Conservation (phyloP, 2,888 invertebrate species). For the Stenolophus ochropezus region DNA sequence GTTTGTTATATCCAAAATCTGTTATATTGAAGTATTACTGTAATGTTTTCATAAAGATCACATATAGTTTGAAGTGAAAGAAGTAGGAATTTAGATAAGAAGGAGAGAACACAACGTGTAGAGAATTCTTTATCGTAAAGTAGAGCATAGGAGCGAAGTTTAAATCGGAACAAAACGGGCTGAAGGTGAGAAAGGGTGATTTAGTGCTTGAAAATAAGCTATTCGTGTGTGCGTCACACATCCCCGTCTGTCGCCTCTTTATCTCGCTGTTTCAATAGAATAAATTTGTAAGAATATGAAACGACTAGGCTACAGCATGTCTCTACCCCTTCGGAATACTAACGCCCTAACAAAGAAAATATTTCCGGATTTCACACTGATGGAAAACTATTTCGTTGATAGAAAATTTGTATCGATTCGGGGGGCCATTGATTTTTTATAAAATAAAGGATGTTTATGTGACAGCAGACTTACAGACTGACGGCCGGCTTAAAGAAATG, state of each 20-base stretch:
- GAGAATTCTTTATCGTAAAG: not conserved
- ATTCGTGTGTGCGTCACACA: slow-evolving; percentile 48
- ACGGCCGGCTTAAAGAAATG: not conserved
- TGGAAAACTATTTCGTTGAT: slow-evolving; percentile 42
- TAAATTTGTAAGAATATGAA: slow-evolving; percentile 55
- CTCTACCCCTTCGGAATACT: slow-evolving; percentile 35
- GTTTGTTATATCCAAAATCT: no score
- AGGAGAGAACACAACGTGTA: not conserved
- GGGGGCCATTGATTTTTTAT: not conserved
- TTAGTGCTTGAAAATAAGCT: slow-evolving; percentile 40
- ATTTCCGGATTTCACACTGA: slow-evolving; percentile 22
- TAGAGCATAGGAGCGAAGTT: not conserved
- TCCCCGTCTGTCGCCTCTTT: slow-evolving; percentile 10
- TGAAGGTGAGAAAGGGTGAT: slow-evolving; percentile 4
- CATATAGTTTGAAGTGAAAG: no score
- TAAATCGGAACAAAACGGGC: not conserved
- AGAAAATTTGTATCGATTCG: slow-evolving; percentile 38
- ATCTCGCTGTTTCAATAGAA: slow-evolving; percentile 52
- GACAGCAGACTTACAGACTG: not conserved
- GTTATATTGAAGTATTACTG: no score
- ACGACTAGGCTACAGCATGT: slow-evolving; percentile 32
- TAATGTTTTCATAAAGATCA: no score
- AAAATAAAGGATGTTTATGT: not conserved
- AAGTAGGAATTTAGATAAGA: no score
- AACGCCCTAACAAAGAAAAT: slow-evolving; percentile 13